Percentiles rank a stretch among this genome's conserved stretches.
Conservation (phyloP, 2,113 vertebrate genomes). For the Corydoras maculifer region DNA sequence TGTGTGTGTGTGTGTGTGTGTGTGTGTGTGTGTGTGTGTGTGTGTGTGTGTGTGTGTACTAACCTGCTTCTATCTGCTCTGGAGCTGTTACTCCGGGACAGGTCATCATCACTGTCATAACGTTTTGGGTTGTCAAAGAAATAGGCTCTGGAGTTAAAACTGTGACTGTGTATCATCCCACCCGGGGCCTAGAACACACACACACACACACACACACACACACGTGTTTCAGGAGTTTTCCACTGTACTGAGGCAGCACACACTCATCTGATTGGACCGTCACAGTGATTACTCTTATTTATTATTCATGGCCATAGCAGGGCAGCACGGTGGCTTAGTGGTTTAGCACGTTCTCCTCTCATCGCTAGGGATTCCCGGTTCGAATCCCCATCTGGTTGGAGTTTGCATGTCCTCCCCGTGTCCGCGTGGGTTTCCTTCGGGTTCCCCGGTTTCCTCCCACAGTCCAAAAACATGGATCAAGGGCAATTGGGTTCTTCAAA, state of each 20-base stretch:
- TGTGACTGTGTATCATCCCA: conserved; percentile 90
- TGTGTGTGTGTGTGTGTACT: not conserved
- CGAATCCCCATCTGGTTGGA: too few relatives aligned
- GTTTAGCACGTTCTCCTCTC: too few relatives aligned
- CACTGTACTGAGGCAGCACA: not conserved
- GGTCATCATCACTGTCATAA: conserved; percentile 92
- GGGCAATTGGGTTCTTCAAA: too few relatives aligned
- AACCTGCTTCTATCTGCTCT: conserved; percentile 74
- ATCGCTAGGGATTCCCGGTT: too few relatives aligned
- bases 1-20: not conserved
- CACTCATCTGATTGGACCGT: too few relatives aligned
- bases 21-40: not conserved
- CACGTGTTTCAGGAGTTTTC: conserved; percentile 22
- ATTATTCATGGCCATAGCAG: conserved; percentile 23
- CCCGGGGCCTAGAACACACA: conserved; percentile 67
- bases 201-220: conserved; percentile 7
- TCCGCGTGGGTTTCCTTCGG: too few relatives aligned
- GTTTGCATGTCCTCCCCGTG: too few relatives aligned
- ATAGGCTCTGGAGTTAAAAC: conserved; percentile 88
- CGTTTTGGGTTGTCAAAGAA: conserved; percentile 94
- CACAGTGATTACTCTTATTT: not conserved
- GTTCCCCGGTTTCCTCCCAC: too few relatives aligned
- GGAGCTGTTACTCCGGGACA: conserved; percentile 74
- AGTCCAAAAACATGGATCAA: too few relatives aligned
- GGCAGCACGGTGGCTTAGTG: not conserved